Percentiles rank a stretch among this genome's conserved stretches.
Evolutionary conservation across 53 echinoderm and acorn worm genomes (phyloP).

Genomic region (Crossaster papposus): DNA sequence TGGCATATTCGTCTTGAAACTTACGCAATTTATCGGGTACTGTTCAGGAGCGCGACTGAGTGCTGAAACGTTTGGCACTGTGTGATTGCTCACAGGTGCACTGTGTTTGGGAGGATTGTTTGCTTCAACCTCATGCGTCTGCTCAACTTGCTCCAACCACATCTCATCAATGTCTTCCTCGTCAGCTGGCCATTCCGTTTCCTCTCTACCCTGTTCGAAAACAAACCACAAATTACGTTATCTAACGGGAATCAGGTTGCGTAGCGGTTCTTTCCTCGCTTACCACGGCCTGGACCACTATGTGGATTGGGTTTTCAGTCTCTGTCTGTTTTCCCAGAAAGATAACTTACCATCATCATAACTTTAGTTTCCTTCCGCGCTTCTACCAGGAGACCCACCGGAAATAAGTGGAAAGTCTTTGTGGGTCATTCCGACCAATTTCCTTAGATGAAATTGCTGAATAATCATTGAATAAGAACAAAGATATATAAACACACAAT

Average conservation of each 20-base stretch:
- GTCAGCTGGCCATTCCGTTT: conserved; percentile 66
- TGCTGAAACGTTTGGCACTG: not conserved
- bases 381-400: too few species aligned
- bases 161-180: conserved; percentile 61
- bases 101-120: not conserved
- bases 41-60: not conserved
- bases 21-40: not conserved
- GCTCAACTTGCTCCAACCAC: conserved; percentile 49
- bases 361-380: too few species aligned
- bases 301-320: too few species aligned
- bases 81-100: not conserved
- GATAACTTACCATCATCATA: too few species aligned
- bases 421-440: too few species aligned
- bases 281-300: too few species aligned
- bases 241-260: too few species aligned
- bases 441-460: too few species aligned
- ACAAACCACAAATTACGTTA: not conserved
- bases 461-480: too few species aligned
- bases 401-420: too few species aligned
- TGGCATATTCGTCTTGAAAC: not conserved
- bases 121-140: not conserved
- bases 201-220: conserved; percentile 32
- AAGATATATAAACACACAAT: not conserved
- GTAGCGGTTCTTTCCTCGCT: too few species aligned
- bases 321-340: too few species aligned